Conservation (phyloP, 2,113 vertebrate genomes). For the Ageneiosus marmoratus region DNA sequence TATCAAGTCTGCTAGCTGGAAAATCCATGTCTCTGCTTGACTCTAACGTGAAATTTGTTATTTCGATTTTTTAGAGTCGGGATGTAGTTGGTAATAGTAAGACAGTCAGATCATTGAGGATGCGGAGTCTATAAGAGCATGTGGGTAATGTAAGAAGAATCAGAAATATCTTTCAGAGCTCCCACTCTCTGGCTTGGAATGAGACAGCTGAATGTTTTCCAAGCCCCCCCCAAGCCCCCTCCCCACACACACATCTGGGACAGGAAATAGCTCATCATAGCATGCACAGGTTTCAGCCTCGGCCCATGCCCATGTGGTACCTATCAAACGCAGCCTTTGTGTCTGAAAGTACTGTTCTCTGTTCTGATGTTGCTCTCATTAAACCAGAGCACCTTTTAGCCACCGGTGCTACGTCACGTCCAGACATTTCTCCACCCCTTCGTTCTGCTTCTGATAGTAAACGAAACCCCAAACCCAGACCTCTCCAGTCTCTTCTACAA, state of each 20-base stretch:
- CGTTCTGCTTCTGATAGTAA: constrained; percentile 4
- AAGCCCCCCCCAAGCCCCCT: constrained; percentile 16
- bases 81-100: not conserved
- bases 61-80: not conserved
- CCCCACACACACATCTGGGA: constrained; percentile 18
- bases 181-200: not conserved
- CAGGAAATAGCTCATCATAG: constrained; percentile 52
- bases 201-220: constrained; percentile 30
- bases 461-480: not conserved
- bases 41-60: constrained; percentile 10
- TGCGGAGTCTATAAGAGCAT: not conserved
- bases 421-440: constrained; percentile 14
- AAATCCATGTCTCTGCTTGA: constrained; percentile 31
- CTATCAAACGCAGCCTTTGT: constrained; percentile 40
- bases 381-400: not conserved
- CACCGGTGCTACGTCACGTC: constrained; percentile 23
- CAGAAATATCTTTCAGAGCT: constrained; percentile 31
- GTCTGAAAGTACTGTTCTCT: constrained; percentile 28
- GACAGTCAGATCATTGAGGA: constrained; percentile 5
- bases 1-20: constrained; percentile 39
- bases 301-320: constrained; percentile 37
- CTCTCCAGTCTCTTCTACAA: not conserved
- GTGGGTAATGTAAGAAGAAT: not conserved
- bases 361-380: constrained; percentile 24
- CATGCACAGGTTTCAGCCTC: constrained; percentile 33